These are phyloP conservation scores for Thaleichthys pacificus DNA, from an alignment of 2,797 vertebrate species.

Conservation along the genomic window DNA sequence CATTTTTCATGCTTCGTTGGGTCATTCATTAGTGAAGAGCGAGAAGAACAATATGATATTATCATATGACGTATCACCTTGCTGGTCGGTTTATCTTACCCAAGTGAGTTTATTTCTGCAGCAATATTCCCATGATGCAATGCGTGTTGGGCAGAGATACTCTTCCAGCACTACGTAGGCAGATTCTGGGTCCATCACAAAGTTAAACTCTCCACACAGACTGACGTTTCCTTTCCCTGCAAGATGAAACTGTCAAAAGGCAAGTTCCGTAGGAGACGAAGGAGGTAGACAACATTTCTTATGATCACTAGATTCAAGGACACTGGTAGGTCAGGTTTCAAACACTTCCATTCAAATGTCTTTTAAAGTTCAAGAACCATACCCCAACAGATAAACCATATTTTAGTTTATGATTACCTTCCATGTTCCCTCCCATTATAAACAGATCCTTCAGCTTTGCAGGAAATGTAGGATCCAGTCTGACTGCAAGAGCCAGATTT, in stretches of 20 bases:
- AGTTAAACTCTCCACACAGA: slow-evolving; percentile 79
- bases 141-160: slow-evolving; percentile 70
- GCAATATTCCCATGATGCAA: slow-evolving; percentile 75
- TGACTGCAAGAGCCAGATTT: slow-evolving; percentile 76
- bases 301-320: no score
- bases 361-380: no score
- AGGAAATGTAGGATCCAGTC: slow-evolving; percentile 73
- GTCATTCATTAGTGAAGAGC: no score
- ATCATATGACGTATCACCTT: no score
- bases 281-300: no score
- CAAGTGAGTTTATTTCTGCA: slow-evolving; percentile 72
- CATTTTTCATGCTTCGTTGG: no score
- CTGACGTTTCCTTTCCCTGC: slow-evolving; percentile 76
- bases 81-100: slow-evolving; percentile 59
- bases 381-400: no score
- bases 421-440: slow-evolving; percentile 83
- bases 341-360: no score
- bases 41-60: no score
- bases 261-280: neutral
- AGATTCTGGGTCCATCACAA: slow-evolving; percentile 75
- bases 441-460: slow-evolving; percentile 74
- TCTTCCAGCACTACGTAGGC: slow-evolving; percentile 78
- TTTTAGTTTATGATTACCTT: slow-evolving; percentile 61
- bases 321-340: no score
- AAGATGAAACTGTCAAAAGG: slow-evolving; percentile 1